Evolutionary conservation across 2,113 vertebrate species (phyloP).

Genomic region (Pogona vitticeps): DNA sequence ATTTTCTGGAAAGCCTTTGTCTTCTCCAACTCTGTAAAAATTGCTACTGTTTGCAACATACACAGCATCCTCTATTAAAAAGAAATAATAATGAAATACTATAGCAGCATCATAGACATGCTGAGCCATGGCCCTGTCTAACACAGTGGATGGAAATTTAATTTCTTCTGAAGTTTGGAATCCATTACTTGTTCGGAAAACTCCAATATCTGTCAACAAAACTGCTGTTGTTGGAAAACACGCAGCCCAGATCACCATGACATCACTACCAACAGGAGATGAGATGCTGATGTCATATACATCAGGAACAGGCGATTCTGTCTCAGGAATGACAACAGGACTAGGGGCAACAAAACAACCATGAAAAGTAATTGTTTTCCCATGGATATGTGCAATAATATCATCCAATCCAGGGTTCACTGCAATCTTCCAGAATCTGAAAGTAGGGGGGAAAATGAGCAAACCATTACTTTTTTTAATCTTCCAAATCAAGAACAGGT

Average conservation of each 20-base stretch:
- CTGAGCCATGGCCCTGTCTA: constrained; percentile 37
- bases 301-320: background rate
- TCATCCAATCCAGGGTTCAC: constrained; percentile 16
- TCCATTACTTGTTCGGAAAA: constrained; percentile 48
- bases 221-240: constrained; percentile 16
- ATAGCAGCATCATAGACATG: background rate
- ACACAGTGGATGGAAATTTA: constrained; percentile 30
- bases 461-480: background rate
- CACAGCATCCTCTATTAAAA: constrained; percentile 45
- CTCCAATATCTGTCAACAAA: constrained; percentile 42
- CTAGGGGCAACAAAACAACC: constrained; percentile 48
- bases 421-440: constrained; percentile 37
- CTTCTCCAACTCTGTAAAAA: constrained; percentile 26
- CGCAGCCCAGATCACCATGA: background rate
- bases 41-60: background rate
- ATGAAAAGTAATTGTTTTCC: constrained; percentile 53
- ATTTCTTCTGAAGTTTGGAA: constrained; percentile 49
- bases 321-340: constrained; percentile 16
- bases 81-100: background rate
- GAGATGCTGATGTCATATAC: background rate
- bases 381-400: background rate
- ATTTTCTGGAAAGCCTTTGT: constrained; percentile 34
- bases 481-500: background rate
- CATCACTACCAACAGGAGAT: background rate
- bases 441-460: background rate